Evolutionary conservation across 2,797 vertebrate species (phyloP).

Genomic region (Sorex maritimensis): DNA sequence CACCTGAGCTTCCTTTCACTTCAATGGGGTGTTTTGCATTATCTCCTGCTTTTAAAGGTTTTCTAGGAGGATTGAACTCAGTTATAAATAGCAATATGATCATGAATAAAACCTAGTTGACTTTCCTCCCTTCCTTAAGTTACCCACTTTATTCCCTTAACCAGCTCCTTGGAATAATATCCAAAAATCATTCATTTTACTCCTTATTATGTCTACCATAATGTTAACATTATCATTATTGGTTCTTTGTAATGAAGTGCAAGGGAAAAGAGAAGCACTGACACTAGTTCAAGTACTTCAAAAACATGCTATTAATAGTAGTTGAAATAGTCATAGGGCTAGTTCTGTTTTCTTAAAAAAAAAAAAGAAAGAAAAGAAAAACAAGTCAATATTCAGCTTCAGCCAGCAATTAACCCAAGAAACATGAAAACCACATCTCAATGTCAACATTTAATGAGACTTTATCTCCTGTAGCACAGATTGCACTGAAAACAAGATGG

Average conservation of each 20-base stretch:
- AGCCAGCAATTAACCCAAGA: conserved; percentile 1
- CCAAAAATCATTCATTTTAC: neutral
- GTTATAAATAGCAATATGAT: neutral
- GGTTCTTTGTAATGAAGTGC: neutral
- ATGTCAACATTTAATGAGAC: neutral
- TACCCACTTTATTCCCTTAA: neutral
- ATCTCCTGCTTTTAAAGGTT: neutral
- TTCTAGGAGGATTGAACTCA: neutral
- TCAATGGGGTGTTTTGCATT: neutral
- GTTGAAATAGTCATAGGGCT: neutral
- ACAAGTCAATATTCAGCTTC: neutral
- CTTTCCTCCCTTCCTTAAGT: neutral
- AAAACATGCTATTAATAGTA: neutral
- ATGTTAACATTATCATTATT: neutral
- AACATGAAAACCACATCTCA: neutral
- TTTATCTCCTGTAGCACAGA: neutral
- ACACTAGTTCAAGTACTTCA: neutral
- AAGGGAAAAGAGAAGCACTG: neutral
- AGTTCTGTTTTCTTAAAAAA: neutral
- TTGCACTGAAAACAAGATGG: neutral
- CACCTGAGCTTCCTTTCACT: neutral
- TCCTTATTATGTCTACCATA: neutral
- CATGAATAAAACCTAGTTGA: neutral
- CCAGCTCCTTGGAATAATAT: neutral
- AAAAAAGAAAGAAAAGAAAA: neutral